Percentiles rank a stretch among this genome's conserved stretches.
Conservation (phyloP, 2,113 vertebrate genomes). For the Sander lucioperca region DNA sequence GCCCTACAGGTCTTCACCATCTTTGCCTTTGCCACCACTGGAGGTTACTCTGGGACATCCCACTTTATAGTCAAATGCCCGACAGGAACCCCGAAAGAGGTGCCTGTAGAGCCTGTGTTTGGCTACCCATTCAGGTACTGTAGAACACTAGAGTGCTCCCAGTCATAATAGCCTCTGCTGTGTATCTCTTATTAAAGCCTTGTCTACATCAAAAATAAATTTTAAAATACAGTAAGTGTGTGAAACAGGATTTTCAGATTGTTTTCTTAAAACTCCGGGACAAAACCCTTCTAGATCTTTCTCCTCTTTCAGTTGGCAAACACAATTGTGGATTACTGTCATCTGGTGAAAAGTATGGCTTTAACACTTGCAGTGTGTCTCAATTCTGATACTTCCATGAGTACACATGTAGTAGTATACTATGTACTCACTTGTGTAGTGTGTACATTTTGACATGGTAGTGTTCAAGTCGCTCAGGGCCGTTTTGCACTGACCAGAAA, state of each 20-base stretch:
- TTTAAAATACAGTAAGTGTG: too few relatives aligned
- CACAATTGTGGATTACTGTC: neutral
- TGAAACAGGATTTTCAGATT: neutral
- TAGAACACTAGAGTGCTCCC: constrained; percentile 9
- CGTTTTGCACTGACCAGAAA: too few relatives aligned
- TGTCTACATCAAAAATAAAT: neutral
- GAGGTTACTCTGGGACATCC: constrained; percentile 90
- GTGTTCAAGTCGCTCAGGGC: too few relatives aligned
- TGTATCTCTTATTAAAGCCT: neutral
- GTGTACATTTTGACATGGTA: too few relatives aligned
- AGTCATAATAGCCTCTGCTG: neutral
- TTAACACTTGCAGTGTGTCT: neutral
- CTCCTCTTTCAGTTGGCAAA: neutral
- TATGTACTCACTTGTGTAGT: too few relatives aligned
- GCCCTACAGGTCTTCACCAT: constrained; percentile 90
- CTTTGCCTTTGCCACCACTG: constrained; percentile 93
- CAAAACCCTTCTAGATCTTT: neutral
- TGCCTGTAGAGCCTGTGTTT: constrained; percentile 68
- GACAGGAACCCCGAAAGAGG: rapidly evolving
- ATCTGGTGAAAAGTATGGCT: neutral
- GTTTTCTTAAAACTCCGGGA: neutral
- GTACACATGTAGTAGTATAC: too few relatives aligned
- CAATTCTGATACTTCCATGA: too few relatives aligned
- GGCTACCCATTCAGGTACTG: constrained; percentile 94
- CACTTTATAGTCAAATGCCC: constrained; percentile 82